Evolutionary conservation across 2,797 vertebrate genomes (phyloP).

Genomic region (Lepidocolaptes lacrymiger): DNA sequence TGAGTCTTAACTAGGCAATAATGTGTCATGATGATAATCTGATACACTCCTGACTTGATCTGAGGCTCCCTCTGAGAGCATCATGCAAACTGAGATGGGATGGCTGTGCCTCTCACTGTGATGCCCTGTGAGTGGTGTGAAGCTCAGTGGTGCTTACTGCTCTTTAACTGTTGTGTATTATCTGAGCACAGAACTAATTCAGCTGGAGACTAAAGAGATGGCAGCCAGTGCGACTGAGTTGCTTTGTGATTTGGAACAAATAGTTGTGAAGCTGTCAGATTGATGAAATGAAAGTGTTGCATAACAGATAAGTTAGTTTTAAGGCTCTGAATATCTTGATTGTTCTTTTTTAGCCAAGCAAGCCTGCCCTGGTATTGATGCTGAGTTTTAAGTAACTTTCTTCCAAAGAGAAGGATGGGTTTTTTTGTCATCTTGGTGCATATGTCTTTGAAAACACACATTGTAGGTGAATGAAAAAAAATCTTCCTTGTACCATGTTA

Average conservation of each 20-base stretch:
- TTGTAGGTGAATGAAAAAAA: neutral
- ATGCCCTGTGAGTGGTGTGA: fast-evolving
- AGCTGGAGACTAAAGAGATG: neutral
- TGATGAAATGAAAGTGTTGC: neutral
- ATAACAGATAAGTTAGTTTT: neutral
- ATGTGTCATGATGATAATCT: neutral
- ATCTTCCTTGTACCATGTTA: fast-evolving
- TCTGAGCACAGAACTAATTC: neutral
- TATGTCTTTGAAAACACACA: neutral
- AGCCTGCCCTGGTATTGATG: neutral
- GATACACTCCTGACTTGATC: neutral
- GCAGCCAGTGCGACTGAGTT: neutral
- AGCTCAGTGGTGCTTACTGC: neutral
- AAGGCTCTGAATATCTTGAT: neutral
- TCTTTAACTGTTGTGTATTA: neutral
- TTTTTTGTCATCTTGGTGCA: neutral
- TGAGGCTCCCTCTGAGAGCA: neutral
- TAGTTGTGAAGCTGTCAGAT: neutral
- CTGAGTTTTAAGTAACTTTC: neutral
- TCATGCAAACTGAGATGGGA: neutral
- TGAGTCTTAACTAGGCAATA: neutral
- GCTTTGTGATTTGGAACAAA: neutral
- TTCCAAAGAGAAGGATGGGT: neutral
- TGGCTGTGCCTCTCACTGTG: neutral
- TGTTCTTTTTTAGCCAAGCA: neutral